Base-by-base conservation (phyloP, 53 echinoderm and acorn worm species). In the Paracentrotus lividus region DNA sequence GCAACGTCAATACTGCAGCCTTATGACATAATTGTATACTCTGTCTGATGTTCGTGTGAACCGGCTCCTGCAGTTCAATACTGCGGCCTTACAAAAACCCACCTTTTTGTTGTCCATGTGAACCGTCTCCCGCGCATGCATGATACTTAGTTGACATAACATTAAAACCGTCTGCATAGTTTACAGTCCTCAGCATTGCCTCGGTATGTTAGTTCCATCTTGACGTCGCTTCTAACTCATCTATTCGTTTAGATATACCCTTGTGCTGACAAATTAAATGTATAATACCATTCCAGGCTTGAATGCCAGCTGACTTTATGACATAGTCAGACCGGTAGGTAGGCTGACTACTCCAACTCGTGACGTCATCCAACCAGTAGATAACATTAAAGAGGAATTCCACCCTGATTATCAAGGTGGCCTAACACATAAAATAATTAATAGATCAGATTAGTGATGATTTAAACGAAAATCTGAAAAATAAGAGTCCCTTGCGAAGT, bases 101-200 rank as follows among this genome's bases (percentile, higher is more conserved):
- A 20, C 3, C 67, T 72, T 40, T 1, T 18, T 21, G 69, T 9
- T 27, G 10, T 64, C 72, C 32, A 57, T 72, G 21, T 72, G 38
- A 72, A 14, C 36, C 72, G 3, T 44, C 49, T 45, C 12, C 81
- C 26, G 2, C n/a, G n/a, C n/a, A n/a, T n/a, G n/a, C n/a, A 47
- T n/a, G 3, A 81, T 45, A 81, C 81, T 81, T 81, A 9, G 81
- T 81, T 81, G 81, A 81, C 81, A 81, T 81, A 81, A 81, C 81
- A 81, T 81, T 81, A 81, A 44, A 81, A 47, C 47, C 47, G 81
- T 81, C 81, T 81, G 81, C 81, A 81, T 81, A n/a, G 44, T 81
- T 81, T 10, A 47, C 81, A 81, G 81, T 81, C 81, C 47, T 47
- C 26, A 45, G n/a, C 47, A 45, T 47, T 81, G 16, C 44, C 45